Conservation (phyloP, 2,797 vertebrate species). For the Thalassophryne amazonica region DNA sequence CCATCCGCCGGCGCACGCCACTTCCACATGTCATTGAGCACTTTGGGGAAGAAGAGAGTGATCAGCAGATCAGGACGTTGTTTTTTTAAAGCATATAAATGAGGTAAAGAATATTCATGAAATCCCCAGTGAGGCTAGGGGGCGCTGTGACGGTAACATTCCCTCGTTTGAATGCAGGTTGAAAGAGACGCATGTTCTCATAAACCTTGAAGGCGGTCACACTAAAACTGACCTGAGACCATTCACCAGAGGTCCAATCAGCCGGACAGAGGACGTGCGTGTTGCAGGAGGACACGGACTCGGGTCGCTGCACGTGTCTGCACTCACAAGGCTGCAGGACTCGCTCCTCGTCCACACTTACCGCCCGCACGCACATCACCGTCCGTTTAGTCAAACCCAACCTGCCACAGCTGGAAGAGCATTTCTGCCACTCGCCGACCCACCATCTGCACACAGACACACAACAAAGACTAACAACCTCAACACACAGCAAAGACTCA, state of each 20-base stretch:
- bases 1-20: conserved; percentile 74
- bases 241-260: conserved; percentile 83
- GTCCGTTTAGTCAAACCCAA: conserved; percentile 79
- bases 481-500: no score
- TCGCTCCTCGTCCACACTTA: conserved; percentile 85
- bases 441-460: conserved; percentile 84
- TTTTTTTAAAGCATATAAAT: no score
- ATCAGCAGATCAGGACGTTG: neutral
- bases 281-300: conserved; percentile 75
- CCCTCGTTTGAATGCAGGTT: no score
- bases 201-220: no score
- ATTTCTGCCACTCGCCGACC: conserved; percentile 90
- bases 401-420: conserved; percentile 83
- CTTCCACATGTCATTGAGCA: conserved; percentile 86
- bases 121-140: no score
- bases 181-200: no score
- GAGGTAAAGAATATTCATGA: no score
- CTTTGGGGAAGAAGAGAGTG: conserved; percentile 60
- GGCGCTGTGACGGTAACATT: no score
- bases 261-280: conserved; percentile 81
- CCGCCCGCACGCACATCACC: conserved; percentile 87
- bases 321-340: conserved; percentile 79
- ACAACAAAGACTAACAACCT: conserved; percentile 11
- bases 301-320: conserved; percentile 79
- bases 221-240: conserved; percentile 85